Evolutionary conservation across 2,797 vertebrate species (phyloP), one percentile per base, ranked within the genome.

Genomic region (Danio aesculapii): DNA sequence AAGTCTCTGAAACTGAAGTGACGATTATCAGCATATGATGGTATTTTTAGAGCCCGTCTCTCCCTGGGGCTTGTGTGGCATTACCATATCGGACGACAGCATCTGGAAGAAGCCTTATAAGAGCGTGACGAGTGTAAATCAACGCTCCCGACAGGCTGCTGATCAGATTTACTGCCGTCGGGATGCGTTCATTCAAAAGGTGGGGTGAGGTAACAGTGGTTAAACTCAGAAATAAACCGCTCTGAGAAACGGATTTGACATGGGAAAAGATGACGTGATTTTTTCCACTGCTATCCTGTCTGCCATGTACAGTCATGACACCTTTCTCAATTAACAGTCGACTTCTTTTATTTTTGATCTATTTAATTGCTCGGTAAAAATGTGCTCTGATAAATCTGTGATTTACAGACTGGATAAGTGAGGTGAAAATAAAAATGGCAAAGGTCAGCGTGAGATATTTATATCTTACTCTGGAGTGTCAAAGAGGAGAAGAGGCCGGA

Each of bases 161-260:
- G 82, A 83, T 59, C 41, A 7, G 62, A 83, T 83, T 62, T 75
- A 83, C 64, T 19, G 82, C 77, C 30, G 13, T 44, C 3, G 13
- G 16, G 66, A 57, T 30, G n/a, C 16, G 19, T 57, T n/a, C 43
- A 55, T 16, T 77, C 19, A 17, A 57, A 57, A 39, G 43, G 53
- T 39, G 14, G 30, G 19, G 44, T 0, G 17, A 46, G 30, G 58
- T 19, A 0, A 1, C 71, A 6, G 9, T 52, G 43, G 19, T 76
- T 55, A 39, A 44, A 16, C n/a, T 39, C 43, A 68, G 73, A 71
- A 71, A 41, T 1, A 4, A 72, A n/a, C 8, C 4, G 6, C 47
- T n/a, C 9, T 0, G 17, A 43, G 47, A 39, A 17, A 67, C 21
- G 47, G 21, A 80, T 57, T 16, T 16, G 1, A 30, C 8, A 44